Conservation (phyloP, 1,140 invertebrate species). For the Elymnias hypermnestra region DNA sequence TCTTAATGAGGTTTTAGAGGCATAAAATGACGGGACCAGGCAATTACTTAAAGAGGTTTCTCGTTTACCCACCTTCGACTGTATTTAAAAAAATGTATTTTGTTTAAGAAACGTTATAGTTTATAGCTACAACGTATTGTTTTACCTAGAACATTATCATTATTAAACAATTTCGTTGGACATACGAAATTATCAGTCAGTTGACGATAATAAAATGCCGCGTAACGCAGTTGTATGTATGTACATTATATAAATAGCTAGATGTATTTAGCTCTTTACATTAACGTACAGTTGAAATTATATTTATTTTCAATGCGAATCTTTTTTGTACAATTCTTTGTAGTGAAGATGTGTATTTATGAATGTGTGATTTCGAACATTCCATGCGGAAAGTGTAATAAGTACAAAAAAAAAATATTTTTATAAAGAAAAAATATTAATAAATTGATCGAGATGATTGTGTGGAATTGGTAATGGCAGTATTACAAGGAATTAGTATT, state of each 20-base stretch:
- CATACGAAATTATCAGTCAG: slow-evolving; percentile 5
- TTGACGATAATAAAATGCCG: slow-evolving; percentile 1
- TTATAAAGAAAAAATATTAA: slow-evolving; percentile 55
- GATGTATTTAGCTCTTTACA: slow-evolving; percentile 35
- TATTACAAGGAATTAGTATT: slow-evolving; percentile 61
- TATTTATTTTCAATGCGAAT: slow-evolving; percentile 61
- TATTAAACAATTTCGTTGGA: background rate
- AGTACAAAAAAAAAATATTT: slow-evolving; percentile 73
- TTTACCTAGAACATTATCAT: slow-evolving; percentile 1
- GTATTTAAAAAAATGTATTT: slow-evolving; percentile 16
- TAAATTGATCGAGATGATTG: slow-evolving; percentile 18
- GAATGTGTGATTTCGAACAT: slow-evolving; percentile 69
- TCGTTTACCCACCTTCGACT: too few species aligned
- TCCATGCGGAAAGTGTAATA: slow-evolving; percentile 67
- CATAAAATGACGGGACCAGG: too few species aligned
- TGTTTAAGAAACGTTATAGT: slow-evolving; percentile 10
- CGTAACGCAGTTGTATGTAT: slow-evolving; percentile 21
- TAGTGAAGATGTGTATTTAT: slow-evolving; percentile 49
- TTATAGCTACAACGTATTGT: slow-evolving; percentile 7
- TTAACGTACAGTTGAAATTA: slow-evolving; percentile 42
- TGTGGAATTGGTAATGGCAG: slow-evolving; percentile 56
- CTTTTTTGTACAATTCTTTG: slow-evolving; percentile 46
- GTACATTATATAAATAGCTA: slow-evolving; percentile 42
- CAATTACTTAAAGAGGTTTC: too few species aligned
- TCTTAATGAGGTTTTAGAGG: too few species aligned